Evolutionary conservation across 2,888 invertebrate species (phyloP).

Genomic region (Rotaria macrura): DNA sequence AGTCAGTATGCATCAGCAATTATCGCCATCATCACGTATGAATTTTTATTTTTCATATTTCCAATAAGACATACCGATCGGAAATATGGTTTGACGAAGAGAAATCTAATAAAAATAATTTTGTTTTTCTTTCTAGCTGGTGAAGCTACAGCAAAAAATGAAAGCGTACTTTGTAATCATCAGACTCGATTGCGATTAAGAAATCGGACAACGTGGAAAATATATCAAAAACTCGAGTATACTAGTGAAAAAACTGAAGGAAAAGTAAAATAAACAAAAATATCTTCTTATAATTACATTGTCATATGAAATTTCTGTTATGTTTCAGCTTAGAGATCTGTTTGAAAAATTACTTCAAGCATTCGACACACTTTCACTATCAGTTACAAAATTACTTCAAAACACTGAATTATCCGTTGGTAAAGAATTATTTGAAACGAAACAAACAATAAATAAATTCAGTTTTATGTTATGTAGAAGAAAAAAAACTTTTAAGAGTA

Average conservation of each 20-base stretch:
- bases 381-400: neutral
- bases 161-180: neutral
- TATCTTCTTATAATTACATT: no score
- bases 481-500: neutral
- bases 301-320: no score
- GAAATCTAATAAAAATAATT: no score
- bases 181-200: neutral
- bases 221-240: conserved; percentile 12
- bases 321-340: neutral
- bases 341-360: conserved; percentile 14
- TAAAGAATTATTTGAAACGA: neutral
- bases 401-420: neutral
- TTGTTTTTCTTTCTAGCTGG: neutral
- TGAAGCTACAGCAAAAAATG: neutral
- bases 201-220: neutral
- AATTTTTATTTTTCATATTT: no score
- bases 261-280: neutral
- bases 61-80: no score
- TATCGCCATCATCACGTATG: neutral
- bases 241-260: neutral
- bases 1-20: neutral
- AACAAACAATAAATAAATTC: neutral
- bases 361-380: neutral
- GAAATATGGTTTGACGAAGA: no score
- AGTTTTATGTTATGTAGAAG: neutral